Base-by-base conservation (phyloP, 2,888 invertebrate species). In the Agriopis marginaria region DNA sequence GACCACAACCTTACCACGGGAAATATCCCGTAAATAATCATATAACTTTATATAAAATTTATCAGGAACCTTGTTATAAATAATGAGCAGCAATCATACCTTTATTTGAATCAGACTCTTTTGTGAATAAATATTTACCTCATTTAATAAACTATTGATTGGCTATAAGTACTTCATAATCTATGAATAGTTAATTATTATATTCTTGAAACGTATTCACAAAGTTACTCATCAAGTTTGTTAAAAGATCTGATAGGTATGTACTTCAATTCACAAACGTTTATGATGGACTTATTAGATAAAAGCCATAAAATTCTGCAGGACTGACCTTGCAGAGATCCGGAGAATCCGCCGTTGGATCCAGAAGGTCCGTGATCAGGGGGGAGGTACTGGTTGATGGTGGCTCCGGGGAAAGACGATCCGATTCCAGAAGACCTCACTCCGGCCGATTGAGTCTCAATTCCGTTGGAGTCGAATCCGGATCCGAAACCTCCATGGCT, bases 341-440 rank as follows among this genome's bases (percentile, higher is more conserved):
- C 75, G 49, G 76, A 68, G 66, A 79, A 83, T 54, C 76, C 59
- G 12, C 79, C 81, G 58, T 73, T 79, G 45, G 79, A 76, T 63
- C 79, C 83, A 61, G 88, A 80, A 54, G 88, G 77, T 74, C 86
- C 89, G 4, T 88, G 89, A 72, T 88, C 71, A 73, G 93, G 93
- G 39, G 93, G 92, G 44, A 94, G 79, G 78, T 94, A 94, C 70
- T 92, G 91, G 82, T 91, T 93, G 58, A 87, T 88, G 23, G 89
- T 86, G 42, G 89, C 89, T n/a, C 84, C 86, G 32, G 78, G 77
- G 72, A 86, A 85, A 9, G 81, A 73, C 10, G 81, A 74, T 7
- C 78, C 79, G 11, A 77, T 39, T 10, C 77, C 76, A 47, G 73
- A 63, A 10, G 78, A 77, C 44, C 81, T 76, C 54, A 55, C 64